phyloP scores from a whole-genome alignment of 2,888 invertebrate species.

The Nebria salina region DNA sequence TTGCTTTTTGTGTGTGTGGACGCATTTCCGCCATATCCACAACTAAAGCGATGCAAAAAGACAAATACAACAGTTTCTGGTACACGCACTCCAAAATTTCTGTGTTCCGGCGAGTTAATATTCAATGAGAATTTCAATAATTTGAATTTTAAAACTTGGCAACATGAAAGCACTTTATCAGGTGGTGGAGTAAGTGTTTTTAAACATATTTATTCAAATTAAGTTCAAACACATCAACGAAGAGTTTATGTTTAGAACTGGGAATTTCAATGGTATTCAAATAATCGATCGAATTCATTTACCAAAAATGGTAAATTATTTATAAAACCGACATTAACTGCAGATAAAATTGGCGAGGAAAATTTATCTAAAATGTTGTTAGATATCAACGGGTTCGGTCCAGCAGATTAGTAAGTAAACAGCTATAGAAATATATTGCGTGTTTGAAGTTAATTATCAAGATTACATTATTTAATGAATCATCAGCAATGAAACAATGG shows the following conservation, averaged over 20 bases:
- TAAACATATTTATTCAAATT: not conserved
- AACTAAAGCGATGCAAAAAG: constrained; percentile 10
- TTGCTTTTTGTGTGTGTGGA: not conserved
- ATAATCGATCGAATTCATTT: constrained; percentile 75
- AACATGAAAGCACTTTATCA: constrained; percentile 72
- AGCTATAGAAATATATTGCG: not conserved
- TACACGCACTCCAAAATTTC: constrained; percentile 7
- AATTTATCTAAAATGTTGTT: constrained; percentile 67
- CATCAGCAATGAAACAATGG: too few relatives aligned
- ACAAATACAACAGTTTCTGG: constrained; percentile 39
- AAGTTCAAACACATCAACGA: not conserved
- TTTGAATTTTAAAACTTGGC: constrained; percentile 70
- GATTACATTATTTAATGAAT: not conserved
- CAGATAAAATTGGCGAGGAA: constrained; percentile 66
- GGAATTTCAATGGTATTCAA: constrained; percentile 77
- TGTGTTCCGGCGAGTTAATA: constrained; percentile 70
- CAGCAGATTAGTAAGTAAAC: constrained; percentile 68
- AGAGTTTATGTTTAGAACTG: constrained; percentile 65
- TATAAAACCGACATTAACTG: constrained; percentile 70
- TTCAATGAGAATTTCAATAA: constrained; percentile 71
- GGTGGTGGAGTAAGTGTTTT: constrained; percentile 70
- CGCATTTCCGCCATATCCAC: not conserved
- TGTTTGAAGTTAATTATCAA: not conserved
- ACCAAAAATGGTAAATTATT: constrained; percentile 67
- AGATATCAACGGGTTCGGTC: constrained; percentile 69